Evolutionary conservation across 1,140 invertebrate species (phyloP), one percentile per base, ranked within the genome.

Genomic region (Pantala flavescens): DNA sequence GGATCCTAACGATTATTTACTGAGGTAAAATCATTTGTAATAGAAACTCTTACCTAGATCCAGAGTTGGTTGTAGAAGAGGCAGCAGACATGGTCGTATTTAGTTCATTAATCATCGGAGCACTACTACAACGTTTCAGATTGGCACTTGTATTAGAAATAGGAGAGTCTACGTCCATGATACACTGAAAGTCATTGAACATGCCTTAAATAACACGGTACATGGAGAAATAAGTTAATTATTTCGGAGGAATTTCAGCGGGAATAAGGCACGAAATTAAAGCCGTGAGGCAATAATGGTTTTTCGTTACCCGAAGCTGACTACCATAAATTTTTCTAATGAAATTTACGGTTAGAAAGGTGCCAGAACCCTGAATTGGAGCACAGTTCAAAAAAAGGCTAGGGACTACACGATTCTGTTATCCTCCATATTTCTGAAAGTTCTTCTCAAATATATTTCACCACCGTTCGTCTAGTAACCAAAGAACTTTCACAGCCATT

Each of bases 111-210:
- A 93, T 93, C 87, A 93, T 92, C 75, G 92, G 92, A 77, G 92
- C 92, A 85, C 91, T 93, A 79, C 88, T 91, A 75, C 90, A 93
- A 79, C 92, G 85, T 83, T 93, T 93, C 36, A 93, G 83, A 73
- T 86, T 87, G 75, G 88, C 24, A 63, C 49, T 63, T 16, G 49
- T 3, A 21, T 84, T 77, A 86, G 81, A 74, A 79, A 80, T 84
- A 19, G 85, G 84, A 78, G 83, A 84, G 80, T 88, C 85, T 84
- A 88, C 83, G 82, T 88, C 87, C 87, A 88, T 88, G 71, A 19
- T 42, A 24, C 23, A 72, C 49, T 63, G 49, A 21, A 16, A 63
- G n/a, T 63, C 49, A 63, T 63, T 63, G 49, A 21, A 63, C 49
- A 63, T 63, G 28, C 28, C 28, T 36, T 63, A 63, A 5, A 19